Percentiles rank a stretch among this genome's conserved stretches.
These are phyloP conservation scores for Reticulitermes lucifugus DNA, from an alignment of 2,888 invertebrate genomes.

Conservation along the genomic window DNA sequence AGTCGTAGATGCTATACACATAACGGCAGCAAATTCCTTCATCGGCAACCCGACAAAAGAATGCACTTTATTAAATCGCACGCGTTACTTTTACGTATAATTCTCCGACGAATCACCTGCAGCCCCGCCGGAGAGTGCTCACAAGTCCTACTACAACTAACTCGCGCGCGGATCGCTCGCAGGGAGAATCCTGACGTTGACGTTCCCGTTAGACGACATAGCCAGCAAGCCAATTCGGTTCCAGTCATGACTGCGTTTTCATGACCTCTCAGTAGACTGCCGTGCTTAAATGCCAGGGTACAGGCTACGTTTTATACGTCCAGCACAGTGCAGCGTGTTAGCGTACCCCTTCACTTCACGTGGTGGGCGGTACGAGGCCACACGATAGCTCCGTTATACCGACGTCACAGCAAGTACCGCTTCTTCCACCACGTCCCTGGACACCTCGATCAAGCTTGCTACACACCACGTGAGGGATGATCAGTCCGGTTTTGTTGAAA, in stretches of 20 bases:
- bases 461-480: too few species aligned
- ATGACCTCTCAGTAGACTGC: constrained; percentile 14
- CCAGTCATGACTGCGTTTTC: constrained; percentile 19
- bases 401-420: constrained; percentile 16
- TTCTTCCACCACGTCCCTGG: not conserved
- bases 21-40: too few species aligned
- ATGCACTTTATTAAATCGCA: too few species aligned
- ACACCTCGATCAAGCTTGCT: not conserved
- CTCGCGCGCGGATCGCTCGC: too few species aligned
- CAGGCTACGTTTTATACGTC: not conserved
- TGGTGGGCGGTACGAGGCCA: constrained; percentile 2
- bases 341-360: not conserved
- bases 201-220: constrained; percentile 9
- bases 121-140: too few species aligned
- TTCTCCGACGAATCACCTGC: too few species aligned
- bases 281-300: constrained; percentile 28
- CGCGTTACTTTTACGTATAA: too few species aligned
- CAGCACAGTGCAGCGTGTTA: not conserved
- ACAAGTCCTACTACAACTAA: too few species aligned
- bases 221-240: not conserved
- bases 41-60: too few species aligned
- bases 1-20: too few species aligned
- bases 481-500: too few species aligned
- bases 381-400: not conserved
- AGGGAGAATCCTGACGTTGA: too few species aligned